Evolutionary conservation across 2,888 invertebrate species (phyloP).

Genomic region (Stenurella melanura): DNA sequence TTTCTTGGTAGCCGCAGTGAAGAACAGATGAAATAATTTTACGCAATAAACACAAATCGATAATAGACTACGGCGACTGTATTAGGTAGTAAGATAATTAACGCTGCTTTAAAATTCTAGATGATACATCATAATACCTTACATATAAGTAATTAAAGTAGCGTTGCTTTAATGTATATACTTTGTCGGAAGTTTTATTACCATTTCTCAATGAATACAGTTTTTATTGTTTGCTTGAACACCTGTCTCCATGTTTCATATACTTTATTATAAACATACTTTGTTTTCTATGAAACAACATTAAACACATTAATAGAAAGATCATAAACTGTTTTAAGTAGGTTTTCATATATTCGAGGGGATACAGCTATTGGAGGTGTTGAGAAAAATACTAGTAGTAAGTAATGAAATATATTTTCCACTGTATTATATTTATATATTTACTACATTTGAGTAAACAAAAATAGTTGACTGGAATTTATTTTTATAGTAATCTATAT

Average conservation of each 20-base stretch:
- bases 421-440: too few species aligned
- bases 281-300: slow-evolving; percentile 40
- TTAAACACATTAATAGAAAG: slow-evolving; percentile 34
- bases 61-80: slow-evolving; percentile 54
- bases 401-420: neutral
- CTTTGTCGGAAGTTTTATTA: slow-evolving; percentile 64
- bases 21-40: slow-evolving; percentile 56
- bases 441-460: too few species aligned
- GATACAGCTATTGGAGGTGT: slow-evolving; percentile 20
- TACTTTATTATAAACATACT: slow-evolving; percentile 56
- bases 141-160: slow-evolving; percentile 65
- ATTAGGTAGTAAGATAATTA: slow-evolving; percentile 60
- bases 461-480: too few species aligned
- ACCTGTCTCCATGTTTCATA: slow-evolving; percentile 57
- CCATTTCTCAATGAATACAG: slow-evolving; percentile 54
- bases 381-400: too few species aligned
- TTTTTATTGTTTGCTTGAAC: slow-evolving; percentile 57
- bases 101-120: slow-evolving; percentile 65
- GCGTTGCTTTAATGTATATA: slow-evolving; percentile 60
- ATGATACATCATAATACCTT: slow-evolving; percentile 66
- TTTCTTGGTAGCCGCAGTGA: slow-evolving; percentile 51
- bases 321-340: slow-evolving; percentile 43
- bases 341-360: slow-evolving; percentile 9
- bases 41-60: slow-evolving; percentile 53
- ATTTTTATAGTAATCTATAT: too few species aligned